Conservation (phyloP, 2,888 invertebrate genomes). For the Pyrrhia umbra region DNA sequence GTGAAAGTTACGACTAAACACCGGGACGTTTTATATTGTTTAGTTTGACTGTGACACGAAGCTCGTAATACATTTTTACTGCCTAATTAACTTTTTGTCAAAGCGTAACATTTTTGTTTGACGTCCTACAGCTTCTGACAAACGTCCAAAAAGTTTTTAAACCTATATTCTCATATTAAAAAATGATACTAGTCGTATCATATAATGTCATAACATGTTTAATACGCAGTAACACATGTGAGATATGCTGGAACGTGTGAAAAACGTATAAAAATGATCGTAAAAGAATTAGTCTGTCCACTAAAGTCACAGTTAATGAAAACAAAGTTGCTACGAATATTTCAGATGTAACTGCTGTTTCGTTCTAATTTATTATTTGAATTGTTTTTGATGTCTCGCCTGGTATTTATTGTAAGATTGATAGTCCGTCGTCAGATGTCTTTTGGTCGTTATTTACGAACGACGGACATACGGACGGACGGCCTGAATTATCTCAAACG, state of each 20-base stretch:
- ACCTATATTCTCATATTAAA: constrained; percentile 74
- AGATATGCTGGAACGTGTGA: constrained; percentile 78
- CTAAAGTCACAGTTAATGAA: constrained; percentile 81
- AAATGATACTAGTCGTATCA: constrained; percentile 82
- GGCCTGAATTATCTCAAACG: constrained; percentile 83
- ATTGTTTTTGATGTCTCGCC: constrained; percentile 67
- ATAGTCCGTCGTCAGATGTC: constrained; percentile 87
- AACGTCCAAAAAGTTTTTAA: constrained; percentile 67
- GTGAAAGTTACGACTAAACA: constrained; percentile 69
- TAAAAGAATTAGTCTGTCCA: constrained; percentile 83
- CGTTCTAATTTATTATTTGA: constrained; percentile 62
- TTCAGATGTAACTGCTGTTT: constrained; percentile 39
- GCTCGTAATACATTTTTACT: constrained; percentile 82
- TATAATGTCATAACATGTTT: constrained; percentile 85
- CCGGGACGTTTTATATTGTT: constrained; percentile 79
- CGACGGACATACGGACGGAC: constrained; percentile 68
- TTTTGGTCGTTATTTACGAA: constrained; percentile 78
- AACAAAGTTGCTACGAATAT: constrained; percentile 63
- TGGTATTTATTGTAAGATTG: constrained; percentile 88
- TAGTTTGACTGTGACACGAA: constrained; percentile 82
- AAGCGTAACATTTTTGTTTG: constrained; percentile 80
- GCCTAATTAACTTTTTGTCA: constrained; percentile 88
- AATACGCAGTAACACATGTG: constrained; percentile 68
- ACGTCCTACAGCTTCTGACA: constrained; percentile 69
- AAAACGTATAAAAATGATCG: constrained; percentile 78